Percentiles rank a stretch among this genome's conserved stretches.
Conservation (phyloP, 1,140 invertebrate genomes). For the Trachymyrmex septentrionalis region DNA sequence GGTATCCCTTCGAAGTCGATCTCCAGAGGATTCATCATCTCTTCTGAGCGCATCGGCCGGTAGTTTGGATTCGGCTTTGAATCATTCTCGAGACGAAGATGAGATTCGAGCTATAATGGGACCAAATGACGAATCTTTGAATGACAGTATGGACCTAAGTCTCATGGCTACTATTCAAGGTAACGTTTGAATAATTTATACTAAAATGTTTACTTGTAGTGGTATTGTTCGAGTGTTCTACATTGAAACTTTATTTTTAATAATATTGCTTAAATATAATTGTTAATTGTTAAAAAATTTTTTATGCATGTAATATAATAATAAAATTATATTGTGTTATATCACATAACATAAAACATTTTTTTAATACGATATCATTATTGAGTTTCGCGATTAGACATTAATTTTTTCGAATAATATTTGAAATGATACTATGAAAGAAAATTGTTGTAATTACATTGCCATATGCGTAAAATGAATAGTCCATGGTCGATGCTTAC, state of each 20-base stretch:
- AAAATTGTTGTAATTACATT: constrained; percentile 49
- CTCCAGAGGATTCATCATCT: constrained; percentile 90
- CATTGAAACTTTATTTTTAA: background rate
- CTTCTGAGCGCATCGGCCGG: constrained; percentile 92
- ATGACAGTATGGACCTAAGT: constrained; percentile 86
- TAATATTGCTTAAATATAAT: background rate
- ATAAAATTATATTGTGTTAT: constrained; percentile 8
- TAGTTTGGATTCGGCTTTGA: constrained; percentile 94
- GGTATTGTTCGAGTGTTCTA: background rate
- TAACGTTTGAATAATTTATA: constrained; percentile 59
- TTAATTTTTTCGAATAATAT: constrained; percentile 4
- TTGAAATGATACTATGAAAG: background rate
- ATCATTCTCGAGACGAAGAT: constrained; percentile 92
- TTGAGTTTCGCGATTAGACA: background rate
- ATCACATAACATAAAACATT: background rate
- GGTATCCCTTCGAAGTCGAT: constrained; percentile 89
- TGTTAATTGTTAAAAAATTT: constrained; percentile 6
- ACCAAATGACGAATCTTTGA: constrained; percentile 86
- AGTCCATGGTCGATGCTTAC: constrained; percentile 55
- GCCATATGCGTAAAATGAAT: constrained; percentile 39
- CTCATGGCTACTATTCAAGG: constrained; percentile 85
- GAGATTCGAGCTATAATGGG: constrained; percentile 89
- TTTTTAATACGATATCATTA: background rate
- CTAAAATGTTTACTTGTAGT: background rate
- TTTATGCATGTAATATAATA: background rate